Evolutionary conservation across 2,888 invertebrate genomes (phyloP).

Genomic region (Ditula angustiorana): DNA sequence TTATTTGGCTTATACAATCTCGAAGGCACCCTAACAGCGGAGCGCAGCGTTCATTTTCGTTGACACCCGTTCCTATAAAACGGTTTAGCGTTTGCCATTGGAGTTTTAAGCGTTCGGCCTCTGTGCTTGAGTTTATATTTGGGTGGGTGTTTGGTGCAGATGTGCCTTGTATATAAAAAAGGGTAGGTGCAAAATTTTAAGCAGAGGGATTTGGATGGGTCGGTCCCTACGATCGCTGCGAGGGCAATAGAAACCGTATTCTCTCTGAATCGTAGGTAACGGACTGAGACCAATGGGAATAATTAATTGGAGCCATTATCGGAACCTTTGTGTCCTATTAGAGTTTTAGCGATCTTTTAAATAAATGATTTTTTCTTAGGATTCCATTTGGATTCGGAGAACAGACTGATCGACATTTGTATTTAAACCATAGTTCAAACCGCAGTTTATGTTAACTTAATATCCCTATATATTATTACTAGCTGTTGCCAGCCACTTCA

Average conservation of each 20-base stretch:
- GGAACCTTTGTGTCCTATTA: not conserved
- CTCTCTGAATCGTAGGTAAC: constrained; percentile 8
- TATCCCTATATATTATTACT: too few relatives aligned
- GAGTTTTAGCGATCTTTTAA: too few relatives aligned
- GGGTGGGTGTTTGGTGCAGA: constrained; percentile 54
- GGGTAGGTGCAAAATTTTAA: constrained; percentile 81
- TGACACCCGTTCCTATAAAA: constrained; percentile 45
- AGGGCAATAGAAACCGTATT: not conserved
- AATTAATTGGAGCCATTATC: not conserved
- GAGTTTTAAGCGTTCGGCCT: constrained; percentile 50
- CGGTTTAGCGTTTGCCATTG: constrained; percentile 44
- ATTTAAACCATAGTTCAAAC: too few relatives aligned
- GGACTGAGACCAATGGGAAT: not conserved
- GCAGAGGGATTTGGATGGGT: constrained; percentile 79
- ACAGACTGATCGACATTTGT: too few relatives aligned
- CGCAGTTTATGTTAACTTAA: too few relatives aligned
- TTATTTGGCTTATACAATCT: constrained; percentile 53
- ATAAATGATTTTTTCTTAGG: too few relatives aligned
- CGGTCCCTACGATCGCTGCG: not conserved
- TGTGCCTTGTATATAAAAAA: constrained; percentile 75
- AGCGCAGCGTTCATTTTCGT: constrained; percentile 56
- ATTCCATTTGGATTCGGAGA: too few relatives aligned
- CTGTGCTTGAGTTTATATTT: constrained; percentile 53
- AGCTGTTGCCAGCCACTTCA: too few relatives aligned
- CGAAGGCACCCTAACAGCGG: constrained; percentile 51